Evolutionary conservation across 2,888 invertebrate species (phyloP).

Genomic region (Tromatobia lineatoria): DNA sequence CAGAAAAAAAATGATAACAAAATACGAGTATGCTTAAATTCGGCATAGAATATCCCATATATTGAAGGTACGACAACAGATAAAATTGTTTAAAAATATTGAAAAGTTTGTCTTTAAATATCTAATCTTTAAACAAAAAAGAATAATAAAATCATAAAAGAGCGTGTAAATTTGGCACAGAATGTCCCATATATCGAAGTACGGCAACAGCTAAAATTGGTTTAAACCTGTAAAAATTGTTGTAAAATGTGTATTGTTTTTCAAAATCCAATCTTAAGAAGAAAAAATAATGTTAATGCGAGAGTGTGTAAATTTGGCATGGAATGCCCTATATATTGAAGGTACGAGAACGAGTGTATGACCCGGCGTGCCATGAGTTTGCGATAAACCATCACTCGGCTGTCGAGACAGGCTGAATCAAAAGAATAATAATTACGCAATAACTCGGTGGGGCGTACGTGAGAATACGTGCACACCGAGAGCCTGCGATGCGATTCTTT

Average conservation of each 20-base stretch:
- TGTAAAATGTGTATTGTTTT: neutral
- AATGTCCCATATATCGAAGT: too few species aligned
- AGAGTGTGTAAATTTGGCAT: too few species aligned
- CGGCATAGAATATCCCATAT: too few species aligned
- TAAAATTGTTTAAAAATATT: too few species aligned
- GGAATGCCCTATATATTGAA: neutral
- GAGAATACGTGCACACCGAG: constrained; percentile 17
- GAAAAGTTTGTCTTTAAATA: neutral
- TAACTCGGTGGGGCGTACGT: constrained; percentile 27
- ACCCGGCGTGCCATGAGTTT: neutral
- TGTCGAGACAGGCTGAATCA: constrained; percentile 15
- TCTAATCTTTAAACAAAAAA: neutral
- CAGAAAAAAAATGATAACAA: too few species aligned
- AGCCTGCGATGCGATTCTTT: constrained; percentile 6
- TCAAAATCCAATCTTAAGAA: neutral
- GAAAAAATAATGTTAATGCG: neutral
- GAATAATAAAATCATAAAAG: neutral
- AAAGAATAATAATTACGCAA: constrained; percentile 46
- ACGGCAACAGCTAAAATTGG: too few species aligned
- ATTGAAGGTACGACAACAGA: too few species aligned
- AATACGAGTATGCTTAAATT: too few species aligned
- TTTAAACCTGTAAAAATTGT: too few species aligned
- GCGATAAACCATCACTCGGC: constrained; percentile 30
- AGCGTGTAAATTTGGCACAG: too few species aligned
- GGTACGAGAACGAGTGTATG: neutral